phyloP scores from a whole-genome alignment of 2,888 invertebrate genomes.

The Matsumyia berberina region DNA sequence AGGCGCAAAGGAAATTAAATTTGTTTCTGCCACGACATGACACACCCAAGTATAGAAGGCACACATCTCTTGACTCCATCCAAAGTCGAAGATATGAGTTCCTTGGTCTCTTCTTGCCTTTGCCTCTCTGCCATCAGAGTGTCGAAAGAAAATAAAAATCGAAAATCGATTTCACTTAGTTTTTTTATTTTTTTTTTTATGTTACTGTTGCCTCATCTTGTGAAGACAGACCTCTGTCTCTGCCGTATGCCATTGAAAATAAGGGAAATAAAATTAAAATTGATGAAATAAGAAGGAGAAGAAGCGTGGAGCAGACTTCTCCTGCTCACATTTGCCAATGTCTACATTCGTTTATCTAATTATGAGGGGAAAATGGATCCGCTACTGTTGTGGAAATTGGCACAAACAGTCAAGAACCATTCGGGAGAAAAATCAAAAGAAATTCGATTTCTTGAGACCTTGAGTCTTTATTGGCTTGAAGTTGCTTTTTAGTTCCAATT shows the following conservation, averaged over 20 bases:
- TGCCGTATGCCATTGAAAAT: constrained; percentile 29
- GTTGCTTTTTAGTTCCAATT: neutral
- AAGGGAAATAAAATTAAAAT: constrained; percentile 71
- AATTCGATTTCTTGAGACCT: constrained; percentile 57
- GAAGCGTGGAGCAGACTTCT: constrained; percentile 9
- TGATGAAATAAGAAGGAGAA: constrained; percentile 50
- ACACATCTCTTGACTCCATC: neutral
- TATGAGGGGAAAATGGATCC: constrained; percentile 46
- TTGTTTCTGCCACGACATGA: constrained; percentile 69
- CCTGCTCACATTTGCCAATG: constrained; percentile 47
- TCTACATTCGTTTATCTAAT: constrained; percentile 72
- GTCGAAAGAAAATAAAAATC: constrained; percentile 63
- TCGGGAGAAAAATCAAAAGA: constrained; percentile 46
- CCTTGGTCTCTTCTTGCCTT: constrained; percentile 8
- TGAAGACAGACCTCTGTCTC: constrained; percentile 21
- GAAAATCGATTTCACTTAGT: constrained; percentile 75
- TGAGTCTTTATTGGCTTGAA: constrained; percentile 36
- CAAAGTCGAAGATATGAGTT: constrained; percentile 24
- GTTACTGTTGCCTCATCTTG: constrained; percentile 51
- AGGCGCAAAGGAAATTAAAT: constrained; percentile 76
- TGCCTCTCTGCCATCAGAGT: constrained; percentile 27
- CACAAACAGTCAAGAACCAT: constrained; percentile 46
- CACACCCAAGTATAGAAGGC: constrained; percentile 49
- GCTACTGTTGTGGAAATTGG: constrained; percentile 57
- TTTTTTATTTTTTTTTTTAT: constrained; percentile 45